phyloP scores from a whole-genome alignment of 2,888 invertebrate species.

The Ischnura elegans region DNA sequence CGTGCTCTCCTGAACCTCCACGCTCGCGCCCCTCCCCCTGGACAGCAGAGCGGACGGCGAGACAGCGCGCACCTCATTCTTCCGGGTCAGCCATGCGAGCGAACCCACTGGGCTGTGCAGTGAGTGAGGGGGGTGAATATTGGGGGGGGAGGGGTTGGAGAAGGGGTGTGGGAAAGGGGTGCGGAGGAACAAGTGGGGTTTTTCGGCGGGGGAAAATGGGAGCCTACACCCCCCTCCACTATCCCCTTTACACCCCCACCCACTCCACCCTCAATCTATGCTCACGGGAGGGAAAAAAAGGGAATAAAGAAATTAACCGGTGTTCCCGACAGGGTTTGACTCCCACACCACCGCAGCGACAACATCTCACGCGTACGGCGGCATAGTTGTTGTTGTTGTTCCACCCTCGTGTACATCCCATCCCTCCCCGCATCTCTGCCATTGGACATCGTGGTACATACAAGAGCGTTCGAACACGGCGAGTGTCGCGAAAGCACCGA shows the following conservation, averaged over 20 bases:
- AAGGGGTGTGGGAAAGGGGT: background rate
- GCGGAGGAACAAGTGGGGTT: background rate
- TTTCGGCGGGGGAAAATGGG: no score
- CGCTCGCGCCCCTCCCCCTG: background rate
- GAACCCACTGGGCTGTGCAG: background rate
- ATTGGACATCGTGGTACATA: background rate
- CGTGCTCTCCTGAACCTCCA: background rate
- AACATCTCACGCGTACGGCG: conserved; percentile 18
- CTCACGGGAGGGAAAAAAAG: background rate
- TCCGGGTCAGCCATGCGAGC: conserved; percentile 30
- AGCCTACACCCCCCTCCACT: background rate
- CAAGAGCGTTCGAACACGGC: background rate
- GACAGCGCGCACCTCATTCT: conserved; percentile 23
- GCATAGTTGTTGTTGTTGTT: background rate
- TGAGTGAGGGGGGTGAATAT: background rate
- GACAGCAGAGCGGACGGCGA: conserved; percentile 21
- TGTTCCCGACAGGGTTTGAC: conserved; percentile 19
- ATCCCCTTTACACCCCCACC: background rate
- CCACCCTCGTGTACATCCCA: background rate
- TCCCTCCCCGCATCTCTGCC: background rate
- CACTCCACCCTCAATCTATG: background rate
- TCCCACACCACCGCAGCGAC: conserved; percentile 31
- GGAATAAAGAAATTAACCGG: background rate
- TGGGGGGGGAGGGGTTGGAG: background rate
- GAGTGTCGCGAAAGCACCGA: background rate